Conservation (phyloP, 2,888 invertebrate genomes). For the Drosophila mercatorum region DNA sequence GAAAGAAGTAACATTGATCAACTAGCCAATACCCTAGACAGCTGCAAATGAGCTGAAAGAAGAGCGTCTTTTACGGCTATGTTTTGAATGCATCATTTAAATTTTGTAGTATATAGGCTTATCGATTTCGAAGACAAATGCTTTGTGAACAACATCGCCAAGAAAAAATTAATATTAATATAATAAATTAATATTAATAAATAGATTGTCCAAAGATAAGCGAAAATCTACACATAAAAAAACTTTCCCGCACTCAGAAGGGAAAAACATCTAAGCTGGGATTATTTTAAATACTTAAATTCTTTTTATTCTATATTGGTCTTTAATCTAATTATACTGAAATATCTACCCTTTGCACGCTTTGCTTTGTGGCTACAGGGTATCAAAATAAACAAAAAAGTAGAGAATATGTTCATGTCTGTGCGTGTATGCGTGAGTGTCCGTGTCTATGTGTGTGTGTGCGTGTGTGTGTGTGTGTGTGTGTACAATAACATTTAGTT, state of each 20-base stretch:
- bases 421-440: constrained; percentile 18
- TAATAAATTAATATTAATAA: no score
- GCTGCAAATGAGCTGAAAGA: background rate
- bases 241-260: no score
- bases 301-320: background rate
- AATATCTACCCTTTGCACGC: background rate
- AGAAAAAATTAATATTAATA: no score
- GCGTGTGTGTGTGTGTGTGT: constrained; percentile 32
- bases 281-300: background rate
- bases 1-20: background rate
- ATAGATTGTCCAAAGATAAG: no score
- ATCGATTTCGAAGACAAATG: no score
- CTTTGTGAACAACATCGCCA: no score
- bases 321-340: background rate
- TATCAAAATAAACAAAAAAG: constrained; percentile 34
- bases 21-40: background rate
- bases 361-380: background rate
- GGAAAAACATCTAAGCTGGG: no score
- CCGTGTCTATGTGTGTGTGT: constrained; percentile 19
- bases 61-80: background rate
- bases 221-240: no score
- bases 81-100: no score
- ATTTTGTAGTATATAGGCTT: no score
- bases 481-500: constrained; percentile 71
- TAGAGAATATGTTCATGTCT: constrained; percentile 36